Conservation (phyloP, 2,888 invertebrate species). For the Eustalomyia histrio region DNA sequence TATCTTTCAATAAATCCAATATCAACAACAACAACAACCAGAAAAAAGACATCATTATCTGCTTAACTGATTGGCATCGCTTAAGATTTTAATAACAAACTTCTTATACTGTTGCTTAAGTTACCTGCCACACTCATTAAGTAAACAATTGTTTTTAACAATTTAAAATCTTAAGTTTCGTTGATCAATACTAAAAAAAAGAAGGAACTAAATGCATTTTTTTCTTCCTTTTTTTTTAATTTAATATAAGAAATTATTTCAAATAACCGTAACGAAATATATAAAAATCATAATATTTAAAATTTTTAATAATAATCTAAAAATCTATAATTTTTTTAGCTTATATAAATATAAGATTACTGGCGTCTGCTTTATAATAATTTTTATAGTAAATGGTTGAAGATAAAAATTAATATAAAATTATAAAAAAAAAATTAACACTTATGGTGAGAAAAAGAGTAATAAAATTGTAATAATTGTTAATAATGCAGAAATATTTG, state of each 20-base stretch:
- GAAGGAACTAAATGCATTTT: constrained; percentile 58
- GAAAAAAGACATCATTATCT: constrained; percentile 21
- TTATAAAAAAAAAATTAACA: not conserved
- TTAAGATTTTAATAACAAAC: constrained; percentile 18
- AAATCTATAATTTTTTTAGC: constrained; percentile 5
- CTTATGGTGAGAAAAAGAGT: not conserved
- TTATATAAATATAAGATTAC: constrained; percentile 59
- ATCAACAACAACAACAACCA: not conserved
- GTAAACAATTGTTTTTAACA: constrained; percentile 39
- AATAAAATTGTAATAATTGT: not conserved
- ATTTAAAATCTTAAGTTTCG: constrained; percentile 58
- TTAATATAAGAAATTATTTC: constrained; percentile 37
- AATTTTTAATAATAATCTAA: constrained; percentile 30
- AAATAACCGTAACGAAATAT: constrained; percentile 17
- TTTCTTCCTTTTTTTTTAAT: constrained; percentile 20
- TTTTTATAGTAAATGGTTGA: constrained; percentile 17
- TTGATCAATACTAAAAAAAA: not conserved
- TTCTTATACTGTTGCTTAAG: constrained; percentile 6
- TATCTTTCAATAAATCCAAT: constrained; percentile 28
- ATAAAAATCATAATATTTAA: constrained; percentile 19
- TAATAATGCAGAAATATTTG: too few relatives aligned
- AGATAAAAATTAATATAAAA: constrained; percentile 18
- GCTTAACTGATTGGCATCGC: constrained; percentile 29
- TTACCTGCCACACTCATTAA: constrained; percentile 27
- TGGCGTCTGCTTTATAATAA: constrained; percentile 48